These are phyloP conservation scores for Apodemus speciosus DNA, from an alignment of 2,113 vertebrate genomes.

Conservation along the genomic window DNA sequence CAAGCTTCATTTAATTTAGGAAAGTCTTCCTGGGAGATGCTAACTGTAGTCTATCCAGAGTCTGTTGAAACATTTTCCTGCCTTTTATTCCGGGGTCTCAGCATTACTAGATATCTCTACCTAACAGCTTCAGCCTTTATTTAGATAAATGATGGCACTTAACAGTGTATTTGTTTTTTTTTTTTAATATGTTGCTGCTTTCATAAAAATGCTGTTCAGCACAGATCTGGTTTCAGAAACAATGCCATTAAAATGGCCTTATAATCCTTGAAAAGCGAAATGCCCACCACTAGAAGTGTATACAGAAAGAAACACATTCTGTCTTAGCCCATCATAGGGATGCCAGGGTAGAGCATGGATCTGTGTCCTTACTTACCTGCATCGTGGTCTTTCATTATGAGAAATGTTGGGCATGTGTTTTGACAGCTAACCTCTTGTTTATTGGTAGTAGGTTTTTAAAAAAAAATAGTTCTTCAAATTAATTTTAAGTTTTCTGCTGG, in stretches of 20 bases:
- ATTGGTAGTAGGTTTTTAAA: not conserved
- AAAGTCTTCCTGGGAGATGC: not conserved
- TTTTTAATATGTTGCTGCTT: not conserved
- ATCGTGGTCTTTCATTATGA: not conserved
- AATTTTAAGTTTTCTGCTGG: conserved; percentile 20
- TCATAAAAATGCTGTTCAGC: not conserved
- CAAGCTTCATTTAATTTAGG: conserved; percentile 25
- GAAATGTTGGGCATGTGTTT: not conserved
- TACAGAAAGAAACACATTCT: not conserved
- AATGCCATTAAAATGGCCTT: not conserved
- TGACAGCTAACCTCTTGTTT: not conserved
- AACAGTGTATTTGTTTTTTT: not conserved
- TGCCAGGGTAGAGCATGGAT: not conserved
- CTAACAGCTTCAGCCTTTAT: not conserved
- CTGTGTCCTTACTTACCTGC: not conserved
- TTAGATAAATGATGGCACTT: not conserved
- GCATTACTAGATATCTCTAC: not conserved
- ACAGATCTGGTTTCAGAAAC: not conserved
- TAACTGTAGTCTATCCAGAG: not conserved
- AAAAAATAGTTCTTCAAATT: conserved; percentile 28
- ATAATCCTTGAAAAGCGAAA: not conserved
- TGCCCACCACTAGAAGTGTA: not conserved
- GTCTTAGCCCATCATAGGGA: not conserved
- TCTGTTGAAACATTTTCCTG: not conserved
- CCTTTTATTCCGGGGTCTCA: not conserved